Evolutionary conservation across 2,113 vertebrate species (phyloP).

Genomic region (Gasterosteus nipponicus): DNA sequence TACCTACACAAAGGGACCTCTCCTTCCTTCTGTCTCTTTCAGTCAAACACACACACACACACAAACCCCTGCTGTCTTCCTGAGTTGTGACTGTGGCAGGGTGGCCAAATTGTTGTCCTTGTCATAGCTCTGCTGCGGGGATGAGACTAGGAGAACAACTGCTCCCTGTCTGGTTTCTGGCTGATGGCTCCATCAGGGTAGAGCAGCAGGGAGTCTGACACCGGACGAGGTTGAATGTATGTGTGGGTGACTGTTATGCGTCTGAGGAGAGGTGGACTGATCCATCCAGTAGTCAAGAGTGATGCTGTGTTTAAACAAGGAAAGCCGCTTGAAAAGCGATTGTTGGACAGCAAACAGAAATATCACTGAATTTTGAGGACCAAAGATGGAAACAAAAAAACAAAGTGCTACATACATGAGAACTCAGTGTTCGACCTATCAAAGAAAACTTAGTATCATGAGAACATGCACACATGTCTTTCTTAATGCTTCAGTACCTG

Average conservation of each 20-base stretch:
- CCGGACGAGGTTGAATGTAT: slow-evolving; percentile 24
- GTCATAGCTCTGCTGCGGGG: slow-evolving; percentile 61
- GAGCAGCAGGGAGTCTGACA: slow-evolving; percentile 69
- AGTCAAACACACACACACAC: slow-evolving; percentile 17
- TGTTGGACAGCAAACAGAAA: background rate
- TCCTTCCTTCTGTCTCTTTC: slow-evolving; percentile 7
- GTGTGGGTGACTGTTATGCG: slow-evolving; percentile 21
- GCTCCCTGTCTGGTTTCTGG: slow-evolving; percentile 66
- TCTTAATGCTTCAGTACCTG: background rate
- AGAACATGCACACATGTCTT: background rate
- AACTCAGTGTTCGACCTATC: background rate
- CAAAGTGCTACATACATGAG: background rate
- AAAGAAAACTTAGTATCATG: background rate
- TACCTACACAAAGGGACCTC: slow-evolving; percentile 24
- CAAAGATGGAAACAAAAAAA: background rate
- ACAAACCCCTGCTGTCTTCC: slow-evolving; percentile 63
- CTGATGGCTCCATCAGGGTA: slow-evolving; percentile 77
- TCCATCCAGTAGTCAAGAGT: slow-evolving; percentile 31
- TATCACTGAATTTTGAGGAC: background rate
- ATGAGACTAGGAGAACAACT: slow-evolving; percentile 69
- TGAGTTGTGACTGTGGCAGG: slow-evolving; percentile 77
- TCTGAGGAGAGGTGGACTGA: slow-evolving; percentile 8
- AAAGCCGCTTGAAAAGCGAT: slow-evolving; percentile 12
- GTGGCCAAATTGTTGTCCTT: slow-evolving; percentile 77
- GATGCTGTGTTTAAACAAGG: slow-evolving; percentile 10